A percentile compares a stretch with the other conserved stretches of the same genome.
Conservation (phyloP, 2,797 vertebrate genomes). For the Tarsius wallacei region DNA sequence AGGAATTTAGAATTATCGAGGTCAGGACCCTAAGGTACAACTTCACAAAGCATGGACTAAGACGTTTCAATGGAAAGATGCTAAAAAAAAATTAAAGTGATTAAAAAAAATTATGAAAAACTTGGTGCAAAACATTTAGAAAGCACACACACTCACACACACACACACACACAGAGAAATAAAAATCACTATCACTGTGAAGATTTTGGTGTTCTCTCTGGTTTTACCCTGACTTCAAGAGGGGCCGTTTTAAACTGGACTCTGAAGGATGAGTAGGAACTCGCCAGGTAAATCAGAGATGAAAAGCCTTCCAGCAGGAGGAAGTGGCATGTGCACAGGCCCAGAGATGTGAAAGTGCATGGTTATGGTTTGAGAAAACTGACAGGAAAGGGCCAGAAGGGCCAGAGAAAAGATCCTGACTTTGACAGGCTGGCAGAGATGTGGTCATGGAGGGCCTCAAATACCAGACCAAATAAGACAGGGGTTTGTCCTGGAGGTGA, state of each 20-base stretch:
- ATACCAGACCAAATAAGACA: no score
- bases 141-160: neutral
- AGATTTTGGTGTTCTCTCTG: neutral
- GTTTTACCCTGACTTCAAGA: neutral
- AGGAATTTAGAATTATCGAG: slow-evolving; percentile 11
- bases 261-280: slow-evolving; percentile 25
- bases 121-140: neutral
- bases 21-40: neutral
- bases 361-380: neutral
- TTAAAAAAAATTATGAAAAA: neutral
- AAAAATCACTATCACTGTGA: neutral
- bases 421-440: neutral
- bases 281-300: neutral
- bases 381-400: neutral
- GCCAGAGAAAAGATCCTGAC: neutral
- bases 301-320: neutral
- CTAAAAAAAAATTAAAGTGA: neutral
- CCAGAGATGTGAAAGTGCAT: neutral
- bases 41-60: neutral
- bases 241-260: neutral
- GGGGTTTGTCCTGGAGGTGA: neutral
- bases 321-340: neutral
- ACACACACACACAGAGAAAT: neutral
- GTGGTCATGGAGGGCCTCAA: neutral
- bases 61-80: neutral